These are phyloP conservation scores for Cichladusa arquata DNA, from an alignment of 2,113 vertebrate genomes.

Conservation along the genomic window DNA sequence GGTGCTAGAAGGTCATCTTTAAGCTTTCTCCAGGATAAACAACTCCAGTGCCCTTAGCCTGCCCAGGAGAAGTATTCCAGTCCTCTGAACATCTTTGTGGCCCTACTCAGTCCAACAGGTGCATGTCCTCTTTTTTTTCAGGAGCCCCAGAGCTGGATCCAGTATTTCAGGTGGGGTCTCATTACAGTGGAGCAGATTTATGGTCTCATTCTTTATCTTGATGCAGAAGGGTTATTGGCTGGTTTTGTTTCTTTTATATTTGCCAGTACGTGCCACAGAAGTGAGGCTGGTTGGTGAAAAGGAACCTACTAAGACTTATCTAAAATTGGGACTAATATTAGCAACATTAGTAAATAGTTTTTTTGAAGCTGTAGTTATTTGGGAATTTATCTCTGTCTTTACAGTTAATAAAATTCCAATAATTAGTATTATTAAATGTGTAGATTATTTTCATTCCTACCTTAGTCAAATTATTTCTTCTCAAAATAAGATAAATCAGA, in stretches of 20 bases:
- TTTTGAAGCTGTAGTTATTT: background rate
- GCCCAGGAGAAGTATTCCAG: background rate
- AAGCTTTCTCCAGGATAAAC: background rate
- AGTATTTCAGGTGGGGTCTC: background rate
- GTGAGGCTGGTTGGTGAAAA: background rate
- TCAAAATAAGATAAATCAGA: background rate
- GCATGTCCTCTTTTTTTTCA: background rate
- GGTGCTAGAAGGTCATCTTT: background rate
- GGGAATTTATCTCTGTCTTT: background rate
- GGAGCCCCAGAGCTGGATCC: background rate
- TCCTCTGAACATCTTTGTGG: accelerated
- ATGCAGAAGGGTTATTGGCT: background rate
- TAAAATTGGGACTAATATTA: background rate
- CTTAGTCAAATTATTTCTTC: background rate
- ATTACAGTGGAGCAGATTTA: background rate
- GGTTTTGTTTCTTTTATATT: background rate
- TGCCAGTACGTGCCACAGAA: background rate
- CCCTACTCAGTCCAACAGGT: background rate
- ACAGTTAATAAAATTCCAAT: background rate
- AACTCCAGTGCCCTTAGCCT: background rate
- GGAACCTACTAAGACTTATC: background rate
- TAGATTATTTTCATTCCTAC: background rate
- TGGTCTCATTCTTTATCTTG: background rate
- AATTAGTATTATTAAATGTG: background rate
- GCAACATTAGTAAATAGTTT: background rate